A percentile compares a stretch with the other conserved stretches of the same genome.
phyloP scores from a whole-genome alignment of 1,140 invertebrate species.

The Lasioglossum albipes region DNA sequence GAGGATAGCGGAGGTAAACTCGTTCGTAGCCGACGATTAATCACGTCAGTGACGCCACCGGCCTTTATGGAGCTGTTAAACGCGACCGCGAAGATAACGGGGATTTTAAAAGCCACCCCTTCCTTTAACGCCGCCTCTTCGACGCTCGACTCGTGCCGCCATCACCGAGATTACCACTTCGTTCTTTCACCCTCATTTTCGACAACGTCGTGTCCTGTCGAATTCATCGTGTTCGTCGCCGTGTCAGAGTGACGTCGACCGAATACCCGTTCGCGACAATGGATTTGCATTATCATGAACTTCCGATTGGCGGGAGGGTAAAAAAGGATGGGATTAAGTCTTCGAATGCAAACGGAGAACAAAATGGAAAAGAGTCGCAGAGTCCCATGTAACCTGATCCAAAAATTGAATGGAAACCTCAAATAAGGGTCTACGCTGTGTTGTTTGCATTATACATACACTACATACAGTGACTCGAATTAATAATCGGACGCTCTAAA shows the following conservation, averaged over 20 bases:
- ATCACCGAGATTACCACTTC: slow-evolving; percentile 5
- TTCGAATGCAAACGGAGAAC: too few species aligned
- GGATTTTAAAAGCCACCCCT: slow-evolving; percentile 33
- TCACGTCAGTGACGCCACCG: slow-evolving; percentile 44
- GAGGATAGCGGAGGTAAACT: slow-evolving; percentile 1
- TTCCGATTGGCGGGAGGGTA: not conserved
- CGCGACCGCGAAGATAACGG: slow-evolving; percentile 46
- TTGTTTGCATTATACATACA: too few species aligned
- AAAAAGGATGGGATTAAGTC: not conserved
- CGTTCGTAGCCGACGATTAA: slow-evolving; percentile 52
- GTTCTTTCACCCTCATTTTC: not conserved
- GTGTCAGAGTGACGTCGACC: not conserved
- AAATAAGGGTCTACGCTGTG: too few species aligned
- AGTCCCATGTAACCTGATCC: too few species aligned
- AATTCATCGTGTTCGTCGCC: not conserved
- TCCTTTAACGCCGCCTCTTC: slow-evolving; percentile 25
- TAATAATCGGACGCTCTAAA: too few species aligned
- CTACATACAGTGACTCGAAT: too few species aligned
- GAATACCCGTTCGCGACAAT: not conserved
- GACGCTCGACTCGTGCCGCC: slow-evolving; percentile 20
- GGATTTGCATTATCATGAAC: slow-evolving; percentile 37
- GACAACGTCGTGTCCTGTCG: not conserved
- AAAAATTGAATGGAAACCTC: too few species aligned
- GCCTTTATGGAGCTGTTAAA: slow-evolving; percentile 55
- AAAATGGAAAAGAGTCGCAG: too few species aligned